Evolutionary conservation across 2,113 vertebrate genomes (phyloP), one percentile per base, ranked within the genome.

Genomic region (Gnathonemus echidnorhynchus): DNA sequence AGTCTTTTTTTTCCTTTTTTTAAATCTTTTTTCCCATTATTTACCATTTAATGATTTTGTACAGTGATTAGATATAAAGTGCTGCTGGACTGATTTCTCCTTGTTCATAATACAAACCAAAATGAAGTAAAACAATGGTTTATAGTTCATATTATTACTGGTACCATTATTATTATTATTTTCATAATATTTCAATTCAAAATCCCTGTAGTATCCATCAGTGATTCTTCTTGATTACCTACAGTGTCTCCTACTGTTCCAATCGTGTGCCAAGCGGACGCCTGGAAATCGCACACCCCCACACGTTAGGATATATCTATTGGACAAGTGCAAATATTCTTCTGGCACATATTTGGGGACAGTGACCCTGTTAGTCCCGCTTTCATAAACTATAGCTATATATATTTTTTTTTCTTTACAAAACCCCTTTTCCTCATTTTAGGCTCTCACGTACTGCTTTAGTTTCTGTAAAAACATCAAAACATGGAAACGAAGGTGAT

Each of bases 351-450:
- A 95, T 97, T 97, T 98, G 98, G 97, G 98, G 97, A 98, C 98
- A 98, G 97, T 98, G 97, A 99, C 98, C 98, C 98, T 99, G 98
- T 99, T 98, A 97, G 97, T 99, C 98, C 98, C 96, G 97, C 98
- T 97, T 97, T 98, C 98, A 97, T 98, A 98, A 97, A 98, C 97
- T 98, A 98, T 98, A 98, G 98, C 97, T 98, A 97, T 95, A 52
- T 84, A 62, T 88, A 46, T 53, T 42, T 88, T 88, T 87, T 93
- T 93, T 95, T 97, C 98, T 99, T 98, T 98, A 98, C 97, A 98
- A 98, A 98, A 98, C 94, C 96, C 96, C 97, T 97, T 95, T 95
- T 95, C 95, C 95, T 96, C 93, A 90, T 95, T 95, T 96, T 96
- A 97, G 97, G 97, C 97, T 97, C 96, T 96, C 95, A 96, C 97